Evolutionary conservation across 2,797 vertebrate species (phyloP).

Genomic region (Macrochelys suwanniensis): DNA sequence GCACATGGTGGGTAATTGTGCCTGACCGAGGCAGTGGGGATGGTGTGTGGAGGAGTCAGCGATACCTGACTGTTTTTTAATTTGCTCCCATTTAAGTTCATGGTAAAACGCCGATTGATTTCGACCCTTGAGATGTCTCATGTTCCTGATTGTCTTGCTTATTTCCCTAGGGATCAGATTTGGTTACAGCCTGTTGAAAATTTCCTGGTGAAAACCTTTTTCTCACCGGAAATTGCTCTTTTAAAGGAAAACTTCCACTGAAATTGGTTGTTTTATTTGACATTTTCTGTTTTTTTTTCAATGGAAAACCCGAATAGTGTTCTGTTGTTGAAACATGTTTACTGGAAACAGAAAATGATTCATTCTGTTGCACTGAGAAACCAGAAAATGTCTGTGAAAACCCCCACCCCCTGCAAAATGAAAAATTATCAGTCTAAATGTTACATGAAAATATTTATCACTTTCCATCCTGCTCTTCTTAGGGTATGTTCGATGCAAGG

Average conservation of each 20-base stretch:
- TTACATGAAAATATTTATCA: background rate
- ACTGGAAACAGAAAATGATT: slow-evolving; percentile 17
- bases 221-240: background rate
- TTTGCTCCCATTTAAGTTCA: background rate
- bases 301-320: background rate
- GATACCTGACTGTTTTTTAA: background rate
- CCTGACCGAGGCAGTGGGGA: background rate
- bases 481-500: background rate
- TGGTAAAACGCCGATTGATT: slow-evolving; percentile 11
- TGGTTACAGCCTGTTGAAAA: background rate
- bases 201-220: slow-evolving; percentile 32
- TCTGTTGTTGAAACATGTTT: background rate
- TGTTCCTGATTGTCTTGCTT: slow-evolving; percentile 1
- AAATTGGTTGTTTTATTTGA: background rate
- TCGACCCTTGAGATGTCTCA: slow-evolving; percentile 46
- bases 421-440: background rate
- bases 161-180: slow-evolving; percentile 52
- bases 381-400: slow-evolving; percentile 14
- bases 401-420: background rate
- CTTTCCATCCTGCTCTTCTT: background rate
- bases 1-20: background rate
- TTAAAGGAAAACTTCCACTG: slow-evolving; percentile 1
- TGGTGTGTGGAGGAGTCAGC: background rate
- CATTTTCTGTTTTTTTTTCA: background rate
- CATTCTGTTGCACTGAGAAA: slow-evolving; percentile 31